Conservation (phyloP, 2,113 vertebrate genomes). For the Vulpes lagopus region DNA sequence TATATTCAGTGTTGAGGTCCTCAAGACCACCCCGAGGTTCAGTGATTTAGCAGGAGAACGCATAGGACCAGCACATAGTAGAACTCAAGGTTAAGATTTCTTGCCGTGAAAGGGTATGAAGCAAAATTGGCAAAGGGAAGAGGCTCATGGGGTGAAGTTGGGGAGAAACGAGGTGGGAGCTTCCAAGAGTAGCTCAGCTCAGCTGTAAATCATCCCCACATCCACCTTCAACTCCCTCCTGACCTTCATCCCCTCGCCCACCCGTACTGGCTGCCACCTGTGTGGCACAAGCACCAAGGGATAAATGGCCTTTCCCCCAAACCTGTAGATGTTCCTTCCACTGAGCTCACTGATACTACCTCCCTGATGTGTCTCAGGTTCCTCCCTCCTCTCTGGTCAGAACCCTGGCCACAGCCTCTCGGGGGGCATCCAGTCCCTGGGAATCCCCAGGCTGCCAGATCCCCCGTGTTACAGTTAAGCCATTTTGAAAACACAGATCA, state of each 20-base stretch:
- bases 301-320: background rate
- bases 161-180: background rate
- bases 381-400: background rate
- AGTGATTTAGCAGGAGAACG: background rate
- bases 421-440: accelerated
- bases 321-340: background rate
- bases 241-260: background rate
- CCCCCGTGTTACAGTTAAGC: background rate
- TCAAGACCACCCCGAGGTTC: accelerated
- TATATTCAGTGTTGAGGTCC: accelerated
- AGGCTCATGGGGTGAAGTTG: accelerated
- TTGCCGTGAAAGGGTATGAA: no score
- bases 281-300: background rate
- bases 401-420: background rate
- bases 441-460: background rate
- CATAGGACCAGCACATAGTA: accelerated
- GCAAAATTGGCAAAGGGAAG: background rate
- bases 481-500: background rate
- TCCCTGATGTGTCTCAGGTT: background rate
- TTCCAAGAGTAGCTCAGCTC: background rate
- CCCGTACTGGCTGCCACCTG: background rate
- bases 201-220: accelerated
- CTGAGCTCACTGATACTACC: accelerated
- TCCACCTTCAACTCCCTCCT: background rate
- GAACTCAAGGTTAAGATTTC: background rate